These are phyloP conservation scores for Thalassophryne amazonica DNA, from an alignment of 2,797 vertebrate genomes.

Conservation along the genomic window DNA sequence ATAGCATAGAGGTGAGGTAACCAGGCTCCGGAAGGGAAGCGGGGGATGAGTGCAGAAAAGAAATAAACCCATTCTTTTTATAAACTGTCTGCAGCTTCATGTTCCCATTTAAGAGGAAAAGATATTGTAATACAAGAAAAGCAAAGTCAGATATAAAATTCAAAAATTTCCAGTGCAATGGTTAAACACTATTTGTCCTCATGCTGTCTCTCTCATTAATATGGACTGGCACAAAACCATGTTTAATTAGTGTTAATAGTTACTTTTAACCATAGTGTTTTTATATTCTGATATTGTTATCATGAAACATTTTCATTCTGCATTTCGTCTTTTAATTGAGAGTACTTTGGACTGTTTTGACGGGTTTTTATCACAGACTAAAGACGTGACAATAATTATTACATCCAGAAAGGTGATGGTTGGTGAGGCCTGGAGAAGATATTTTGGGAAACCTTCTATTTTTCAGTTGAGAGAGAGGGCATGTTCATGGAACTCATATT, in stretches of 20 bases:
- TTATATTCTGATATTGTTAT: conserved; percentile 1
- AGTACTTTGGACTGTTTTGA: background rate
- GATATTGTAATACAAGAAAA: conserved; percentile 1
- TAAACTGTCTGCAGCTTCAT: conserved; percentile 63
- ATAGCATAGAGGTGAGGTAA: conserved; percentile 58
- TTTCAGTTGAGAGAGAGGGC: too few relatives aligned
- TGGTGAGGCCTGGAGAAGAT: conserved; percentile 1
- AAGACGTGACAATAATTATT: background rate
- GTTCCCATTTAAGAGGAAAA: conserved; percentile 41
- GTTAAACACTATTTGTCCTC: conserved; percentile 1
- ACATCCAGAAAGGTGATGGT: conserved; percentile 23
- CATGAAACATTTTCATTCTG: background rate
- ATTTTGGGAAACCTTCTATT: conserved; percentile 12
- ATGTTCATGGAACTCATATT: too few relatives aligned
- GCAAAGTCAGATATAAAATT: conserved; percentile 1
- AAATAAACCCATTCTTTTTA: conserved; percentile 53
- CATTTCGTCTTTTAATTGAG: background rate
- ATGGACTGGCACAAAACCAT: conserved; percentile 11
- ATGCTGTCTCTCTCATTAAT: conserved; percentile 14
- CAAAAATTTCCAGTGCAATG: conserved; percentile 13
- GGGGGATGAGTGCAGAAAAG: conserved; percentile 2
- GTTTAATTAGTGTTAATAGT: conserved; percentile 40
- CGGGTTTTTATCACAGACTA: background rate
- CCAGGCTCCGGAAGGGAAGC: background rate
- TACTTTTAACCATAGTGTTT: conserved; percentile 17